Evolutionary conservation across 2,113 vertebrate genomes (phyloP).

Genomic region (Malaclemys terrapin): DNA sequence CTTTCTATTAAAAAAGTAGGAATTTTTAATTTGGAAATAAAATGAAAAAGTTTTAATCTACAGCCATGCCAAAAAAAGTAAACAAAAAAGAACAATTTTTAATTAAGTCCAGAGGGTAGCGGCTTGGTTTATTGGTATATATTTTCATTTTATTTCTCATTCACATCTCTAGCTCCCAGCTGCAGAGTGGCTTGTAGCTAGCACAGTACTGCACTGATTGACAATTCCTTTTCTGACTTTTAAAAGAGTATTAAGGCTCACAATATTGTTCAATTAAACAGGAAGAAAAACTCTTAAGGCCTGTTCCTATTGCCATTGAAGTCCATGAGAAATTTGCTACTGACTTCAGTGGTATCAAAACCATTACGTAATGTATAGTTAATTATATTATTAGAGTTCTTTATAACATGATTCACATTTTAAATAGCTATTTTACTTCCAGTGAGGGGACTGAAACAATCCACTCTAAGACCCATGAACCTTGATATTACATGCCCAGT

Average conservation of each 20-base stretch:
- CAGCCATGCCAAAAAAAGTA: slow-evolving; percentile 36
- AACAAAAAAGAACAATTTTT: slow-evolving; percentile 20
- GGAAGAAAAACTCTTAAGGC: accelerated
- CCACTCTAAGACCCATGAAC: no score
- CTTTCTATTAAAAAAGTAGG: slow-evolving; percentile 45
- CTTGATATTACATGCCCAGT: no score
- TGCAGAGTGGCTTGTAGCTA: slow-evolving; percentile 21
- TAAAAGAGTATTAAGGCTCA: slow-evolving; percentile 45
- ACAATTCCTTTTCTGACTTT: slow-evolving; percentile 27
- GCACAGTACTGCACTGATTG: slow-evolving; percentile 21
- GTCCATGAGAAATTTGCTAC: not conserved
- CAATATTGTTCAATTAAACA: slow-evolving; percentile 41
- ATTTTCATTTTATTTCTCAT: not conserved
- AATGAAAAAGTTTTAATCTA: slow-evolving; percentile 24
- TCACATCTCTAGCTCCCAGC: not conserved
- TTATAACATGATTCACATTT: not conserved
- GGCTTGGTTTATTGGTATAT: slow-evolving; percentile 28
- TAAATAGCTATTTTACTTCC: slow-evolving; percentile 38
- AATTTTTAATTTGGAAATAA: slow-evolving; percentile 70
- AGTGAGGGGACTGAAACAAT: accelerated
- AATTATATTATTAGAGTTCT: slow-evolving; percentile 62
- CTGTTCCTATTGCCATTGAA: accelerated
- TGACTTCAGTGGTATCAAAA: not conserved
- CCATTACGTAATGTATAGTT: slow-evolving; percentile 66
- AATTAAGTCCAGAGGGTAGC: slow-evolving; percentile 38